Percentiles rank a stretch among this genome's conserved stretches.
Conservation (phyloP, 2,888 invertebrate genomes). For the Brachypalpus laphriformis region DNA sequence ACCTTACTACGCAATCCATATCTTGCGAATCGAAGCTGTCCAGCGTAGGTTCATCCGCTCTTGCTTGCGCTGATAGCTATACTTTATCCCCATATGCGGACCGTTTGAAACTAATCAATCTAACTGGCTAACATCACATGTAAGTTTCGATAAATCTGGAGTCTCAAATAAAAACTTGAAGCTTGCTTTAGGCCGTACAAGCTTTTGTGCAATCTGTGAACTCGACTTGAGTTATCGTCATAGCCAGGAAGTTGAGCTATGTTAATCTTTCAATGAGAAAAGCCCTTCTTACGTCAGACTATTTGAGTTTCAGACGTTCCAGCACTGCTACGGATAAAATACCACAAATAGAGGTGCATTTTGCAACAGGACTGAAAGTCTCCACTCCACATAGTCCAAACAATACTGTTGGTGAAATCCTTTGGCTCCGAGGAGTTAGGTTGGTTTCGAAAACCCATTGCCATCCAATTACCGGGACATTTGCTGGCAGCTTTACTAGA, state of each 20-base stretch:
- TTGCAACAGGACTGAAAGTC: not conserved
- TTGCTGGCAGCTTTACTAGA: not conserved
- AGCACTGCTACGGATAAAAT: not conserved
- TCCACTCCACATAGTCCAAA: not conserved
- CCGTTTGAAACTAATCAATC: too few species aligned
- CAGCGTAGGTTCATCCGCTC: too few species aligned
- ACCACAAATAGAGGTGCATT: not conserved
- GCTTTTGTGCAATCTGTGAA: not conserved
- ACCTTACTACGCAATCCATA: too few species aligned
- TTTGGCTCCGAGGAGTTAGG: not conserved
- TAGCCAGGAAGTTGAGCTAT: conserved; percentile 1
- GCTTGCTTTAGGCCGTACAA: not conserved
- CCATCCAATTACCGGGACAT: not conserved
- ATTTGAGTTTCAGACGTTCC: not conserved
- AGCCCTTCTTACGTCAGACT: not conserved
- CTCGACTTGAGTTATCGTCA: not conserved
- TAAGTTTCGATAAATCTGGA: not conserved
- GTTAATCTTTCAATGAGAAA: too few species aligned
- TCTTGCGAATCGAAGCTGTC: too few species aligned
- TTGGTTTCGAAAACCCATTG: not conserved
- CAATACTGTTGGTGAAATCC: too few species aligned
- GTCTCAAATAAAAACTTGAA: not conserved
- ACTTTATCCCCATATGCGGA: too few species aligned
- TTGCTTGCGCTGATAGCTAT: too few species aligned
- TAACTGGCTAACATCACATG: not conserved